These are phyloP conservation scores for Onychomys torridus DNA, from an alignment of 2,797 vertebrate genomes.

Conservation along the genomic window DNA sequence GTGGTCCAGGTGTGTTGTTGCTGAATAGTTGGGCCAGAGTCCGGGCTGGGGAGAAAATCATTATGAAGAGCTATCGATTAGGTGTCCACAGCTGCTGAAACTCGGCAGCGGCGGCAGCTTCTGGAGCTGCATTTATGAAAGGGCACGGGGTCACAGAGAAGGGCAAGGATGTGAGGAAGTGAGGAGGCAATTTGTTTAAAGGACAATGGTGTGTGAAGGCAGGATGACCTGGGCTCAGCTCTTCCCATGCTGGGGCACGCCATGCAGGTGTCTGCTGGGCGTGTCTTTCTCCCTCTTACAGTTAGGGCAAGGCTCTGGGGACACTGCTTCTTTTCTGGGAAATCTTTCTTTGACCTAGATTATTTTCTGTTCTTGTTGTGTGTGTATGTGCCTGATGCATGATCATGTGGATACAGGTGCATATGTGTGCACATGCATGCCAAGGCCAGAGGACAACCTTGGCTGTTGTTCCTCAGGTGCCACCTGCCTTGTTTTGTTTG, in stretches of 20 bases:
- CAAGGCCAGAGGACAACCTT: not conserved
- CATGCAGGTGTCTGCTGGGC: not conserved
- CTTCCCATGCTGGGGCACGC: not conserved
- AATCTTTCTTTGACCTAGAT: not conserved
- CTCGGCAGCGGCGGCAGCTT: not conserved
- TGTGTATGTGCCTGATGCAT: not conserved
- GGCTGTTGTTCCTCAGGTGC: not conserved
- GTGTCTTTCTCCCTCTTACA: not conserved
- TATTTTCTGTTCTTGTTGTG: not conserved
- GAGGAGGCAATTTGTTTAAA: slow-evolving; percentile 10
- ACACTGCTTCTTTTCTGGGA: not conserved
- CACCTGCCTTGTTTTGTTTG: not conserved
- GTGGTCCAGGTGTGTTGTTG: not conserved
- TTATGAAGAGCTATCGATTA: slow-evolving; percentile 72
- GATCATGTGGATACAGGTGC: not conserved
- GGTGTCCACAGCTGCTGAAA: slow-evolving; percentile 54
- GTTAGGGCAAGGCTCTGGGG: not conserved
- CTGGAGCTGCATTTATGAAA: slow-evolving; percentile 61
- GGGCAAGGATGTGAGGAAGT: not conserved
- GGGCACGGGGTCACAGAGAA: slow-evolving; percentile 53
- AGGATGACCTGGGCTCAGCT: not conserved
- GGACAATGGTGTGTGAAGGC: not conserved
- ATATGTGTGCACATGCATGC: not conserved
- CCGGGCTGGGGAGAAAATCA: slow-evolving; percentile 42
- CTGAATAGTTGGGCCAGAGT: not conserved